Conservation (phyloP, 2,797 vertebrate species). For the Telmatherina bonti region DNA sequence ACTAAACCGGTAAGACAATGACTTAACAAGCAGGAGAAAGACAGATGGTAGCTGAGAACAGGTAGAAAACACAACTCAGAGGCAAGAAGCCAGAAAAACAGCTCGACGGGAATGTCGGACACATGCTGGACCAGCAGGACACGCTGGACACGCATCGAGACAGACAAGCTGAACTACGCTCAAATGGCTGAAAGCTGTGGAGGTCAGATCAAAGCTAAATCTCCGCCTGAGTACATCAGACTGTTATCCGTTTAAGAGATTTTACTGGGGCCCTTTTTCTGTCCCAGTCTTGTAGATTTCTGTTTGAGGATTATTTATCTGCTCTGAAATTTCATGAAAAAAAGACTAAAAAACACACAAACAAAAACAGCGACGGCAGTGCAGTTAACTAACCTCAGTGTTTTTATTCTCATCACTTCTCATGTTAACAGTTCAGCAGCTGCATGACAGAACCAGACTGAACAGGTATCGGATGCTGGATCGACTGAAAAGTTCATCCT, state of each 20-base stretch:
- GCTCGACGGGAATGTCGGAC: conserved; percentile 4
- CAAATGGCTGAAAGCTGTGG: conserved; percentile 48
- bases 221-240: conserved; percentile 66
- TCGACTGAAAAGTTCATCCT: no score
- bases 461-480: no score
- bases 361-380: neutral
- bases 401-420: no score
- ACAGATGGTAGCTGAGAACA: conserved; percentile 28
- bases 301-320: conserved; percentile 70
- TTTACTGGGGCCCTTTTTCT: conserved; percentile 62
- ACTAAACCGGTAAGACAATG: conserved; percentile 4
- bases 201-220: conserved; percentile 71
- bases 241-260: conserved; percentile 78
- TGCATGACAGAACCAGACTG: no score
- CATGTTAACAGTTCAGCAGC: no score
- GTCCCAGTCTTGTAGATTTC: conserved; percentile 65
- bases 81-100: conserved; percentile 12
- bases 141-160: neutral
- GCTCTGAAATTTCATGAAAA: conserved; percentile 48
- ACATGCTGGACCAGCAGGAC: no score
- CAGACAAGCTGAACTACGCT: conserved; percentile 23
- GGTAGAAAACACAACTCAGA: conserved; percentile 18
- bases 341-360: neutral
- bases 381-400: no score
- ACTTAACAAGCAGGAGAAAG: neutral